These are phyloP conservation scores for Polypterus bichir DNA, from an alignment of 2,113 vertebrate species.

Conservation along the genomic window DNA sequence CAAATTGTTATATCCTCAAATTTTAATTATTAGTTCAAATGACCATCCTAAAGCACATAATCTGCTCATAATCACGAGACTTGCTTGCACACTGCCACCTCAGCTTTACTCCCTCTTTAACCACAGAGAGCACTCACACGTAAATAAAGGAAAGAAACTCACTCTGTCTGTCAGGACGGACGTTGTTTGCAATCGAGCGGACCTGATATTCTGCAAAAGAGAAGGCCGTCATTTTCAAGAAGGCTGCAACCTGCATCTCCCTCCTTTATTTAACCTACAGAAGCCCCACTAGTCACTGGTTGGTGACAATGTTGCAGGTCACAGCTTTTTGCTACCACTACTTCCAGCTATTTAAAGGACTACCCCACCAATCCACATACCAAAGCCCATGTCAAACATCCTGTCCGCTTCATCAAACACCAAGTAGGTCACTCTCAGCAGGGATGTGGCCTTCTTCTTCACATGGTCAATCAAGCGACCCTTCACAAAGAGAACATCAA, in stretches of 20 bases:
- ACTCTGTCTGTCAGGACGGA: conserved; percentile 95
- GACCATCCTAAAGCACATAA: too few species aligned
- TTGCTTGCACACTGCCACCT: too few species aligned
- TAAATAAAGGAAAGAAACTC: conserved; percentile 32
- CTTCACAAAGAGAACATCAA: conserved; percentile 33
- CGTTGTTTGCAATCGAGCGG: conserved; percentile 85
- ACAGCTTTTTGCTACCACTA: neutral
- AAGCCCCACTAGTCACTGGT: too few species aligned
- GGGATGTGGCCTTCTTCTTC: conserved; percentile 95
- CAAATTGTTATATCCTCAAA: too few species aligned
- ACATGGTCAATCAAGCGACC: conserved; percentile 96
- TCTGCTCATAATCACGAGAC: too few species aligned
- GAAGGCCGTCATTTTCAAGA: conserved; percentile 15
- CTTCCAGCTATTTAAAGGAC: neutral
- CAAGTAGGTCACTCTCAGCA: conserved; percentile 90
- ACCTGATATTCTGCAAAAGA: conserved; percentile 83
- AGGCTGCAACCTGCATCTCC: too few species aligned
- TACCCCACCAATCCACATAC: conserved; percentile 20
- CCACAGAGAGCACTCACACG: neutral
- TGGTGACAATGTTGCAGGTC: too few species aligned
- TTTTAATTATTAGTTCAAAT: too few species aligned
- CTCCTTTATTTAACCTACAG: too few species aligned
- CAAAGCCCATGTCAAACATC: conserved; percentile 99
- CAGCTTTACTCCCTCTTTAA: too few species aligned
- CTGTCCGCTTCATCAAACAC: conserved; percentile 97